phyloP scores from a whole-genome alignment of 2,113 vertebrate species.

The Xenopus laevis region DNA sequence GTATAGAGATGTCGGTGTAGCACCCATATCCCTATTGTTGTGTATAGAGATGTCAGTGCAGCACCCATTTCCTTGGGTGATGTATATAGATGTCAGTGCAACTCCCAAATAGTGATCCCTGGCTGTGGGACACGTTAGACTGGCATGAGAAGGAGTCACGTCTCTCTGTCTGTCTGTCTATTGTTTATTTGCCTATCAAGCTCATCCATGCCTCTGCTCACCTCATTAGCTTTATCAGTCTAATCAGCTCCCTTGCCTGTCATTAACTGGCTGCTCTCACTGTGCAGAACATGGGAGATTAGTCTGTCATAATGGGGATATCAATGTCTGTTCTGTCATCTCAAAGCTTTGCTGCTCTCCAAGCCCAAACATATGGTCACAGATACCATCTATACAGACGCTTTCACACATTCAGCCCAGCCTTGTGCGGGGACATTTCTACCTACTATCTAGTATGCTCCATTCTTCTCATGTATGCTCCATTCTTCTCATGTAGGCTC shows the following conservation, averaged over 20 bases:
- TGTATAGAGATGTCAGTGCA: too few relatives aligned
- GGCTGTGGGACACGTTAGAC: slow-evolving; percentile 8
- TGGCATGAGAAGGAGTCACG: slow-evolving; percentile 24
- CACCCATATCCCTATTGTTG: too few relatives aligned
- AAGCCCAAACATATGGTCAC: neutral
- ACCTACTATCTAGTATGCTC: too few relatives aligned
- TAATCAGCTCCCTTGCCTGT: slow-evolving; percentile 9
- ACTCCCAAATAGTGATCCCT: too few relatives aligned
- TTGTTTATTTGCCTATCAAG: neutral
- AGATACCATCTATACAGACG: neutral
- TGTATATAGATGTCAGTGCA: too few relatives aligned
- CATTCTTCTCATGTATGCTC: too few relatives aligned
- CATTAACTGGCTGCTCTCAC: neutral
- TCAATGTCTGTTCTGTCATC: neutral
- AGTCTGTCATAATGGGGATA: neutral
- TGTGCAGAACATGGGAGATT: neutral
- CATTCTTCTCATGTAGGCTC: too few relatives aligned
- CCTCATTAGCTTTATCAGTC: slow-evolving; percentile 5
- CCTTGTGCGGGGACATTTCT: neutral
- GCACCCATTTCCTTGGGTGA: too few relatives aligned
- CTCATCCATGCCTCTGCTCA: slow-evolving; percentile 7
- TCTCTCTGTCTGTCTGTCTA: slow-evolving; percentile 18
- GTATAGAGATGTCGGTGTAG: too few relatives aligned
- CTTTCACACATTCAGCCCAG: neutral
- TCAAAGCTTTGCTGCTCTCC: neutral